Percentiles rank a stretch among this genome's conserved stretches.
These are phyloP conservation scores for Caradrina kadenii DNA, from an alignment of 2,888 invertebrate species.

Conservation along the genomic window DNA sequence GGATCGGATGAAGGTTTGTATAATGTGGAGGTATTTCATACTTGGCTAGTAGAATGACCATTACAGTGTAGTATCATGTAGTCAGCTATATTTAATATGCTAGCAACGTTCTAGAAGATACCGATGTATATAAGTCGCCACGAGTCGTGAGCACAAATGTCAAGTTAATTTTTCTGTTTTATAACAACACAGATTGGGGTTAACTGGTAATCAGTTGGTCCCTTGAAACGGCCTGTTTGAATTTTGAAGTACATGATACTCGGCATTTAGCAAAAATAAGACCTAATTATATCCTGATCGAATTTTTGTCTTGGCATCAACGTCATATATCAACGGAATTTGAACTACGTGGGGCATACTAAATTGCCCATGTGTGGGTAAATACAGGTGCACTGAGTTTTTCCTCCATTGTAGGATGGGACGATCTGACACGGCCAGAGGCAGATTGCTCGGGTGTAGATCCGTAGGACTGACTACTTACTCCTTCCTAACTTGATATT, in stretches of 20 bases:
- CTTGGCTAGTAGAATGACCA: slow-evolving; percentile 6
- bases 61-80: neutral
- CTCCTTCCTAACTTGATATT: neutral
- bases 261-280: no score
- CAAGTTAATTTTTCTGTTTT: no score
- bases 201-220: neutral
- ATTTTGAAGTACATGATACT: no score
- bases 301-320: no score
- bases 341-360: no score
- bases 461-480: neutral
- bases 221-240: no score
- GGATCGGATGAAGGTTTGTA: slow-evolving; percentile 92
- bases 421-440: neutral
- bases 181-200: neutral
- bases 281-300: no score
- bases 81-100: neutral
- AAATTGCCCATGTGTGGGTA: no score
- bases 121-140: neutral
- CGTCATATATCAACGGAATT: no score
- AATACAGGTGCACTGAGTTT: no score
- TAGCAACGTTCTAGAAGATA: neutral
- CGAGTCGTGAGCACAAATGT: no score
- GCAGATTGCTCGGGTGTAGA: neutral
- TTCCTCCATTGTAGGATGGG: no score
- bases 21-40: slow-evolving; percentile 10